phyloP scores from a whole-genome alignment of 2,113 vertebrate genomes.

The Rynchops niger region DNA sequence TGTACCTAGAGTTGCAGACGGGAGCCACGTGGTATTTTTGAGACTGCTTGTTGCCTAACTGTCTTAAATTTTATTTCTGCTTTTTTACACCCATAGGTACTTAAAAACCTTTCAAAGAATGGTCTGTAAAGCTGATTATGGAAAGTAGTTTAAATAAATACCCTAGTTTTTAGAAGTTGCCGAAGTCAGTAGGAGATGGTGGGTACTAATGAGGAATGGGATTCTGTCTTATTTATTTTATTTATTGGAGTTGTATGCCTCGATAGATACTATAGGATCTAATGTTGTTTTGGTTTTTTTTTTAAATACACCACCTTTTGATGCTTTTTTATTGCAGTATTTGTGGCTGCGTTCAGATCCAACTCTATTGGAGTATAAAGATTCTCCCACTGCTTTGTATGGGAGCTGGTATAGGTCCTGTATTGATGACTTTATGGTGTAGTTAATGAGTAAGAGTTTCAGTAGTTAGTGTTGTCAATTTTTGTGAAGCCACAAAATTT shows the following conservation, averaged over 20 bases:
- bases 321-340: neutral
- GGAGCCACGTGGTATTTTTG: neutral
- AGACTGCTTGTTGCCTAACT: neutral
- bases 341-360: neutral
- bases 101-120: neutral
- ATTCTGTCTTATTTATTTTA: neutral
- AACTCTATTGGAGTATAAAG: neutral
- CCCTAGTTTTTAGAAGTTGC: neutral
- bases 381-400: neutral
- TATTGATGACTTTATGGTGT: neutral
- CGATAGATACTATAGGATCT: neutral
- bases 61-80: neutral
- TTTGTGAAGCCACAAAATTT: accelerated
- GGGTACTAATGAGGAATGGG: neutral
- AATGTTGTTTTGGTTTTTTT: neutral
- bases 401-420: neutral
- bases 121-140: neutral
- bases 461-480: neutral
- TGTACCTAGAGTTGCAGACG: neutral
- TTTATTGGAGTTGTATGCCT: neutral
- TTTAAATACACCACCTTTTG: too few species aligned
- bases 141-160: neutral
- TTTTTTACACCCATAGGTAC: neutral
- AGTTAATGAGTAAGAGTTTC: neutral
- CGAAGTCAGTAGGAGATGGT: neutral